Base-by-base conservation (phyloP, 2,113 vertebrate genomes). In the Myanophis thanlyinensis region DNA sequence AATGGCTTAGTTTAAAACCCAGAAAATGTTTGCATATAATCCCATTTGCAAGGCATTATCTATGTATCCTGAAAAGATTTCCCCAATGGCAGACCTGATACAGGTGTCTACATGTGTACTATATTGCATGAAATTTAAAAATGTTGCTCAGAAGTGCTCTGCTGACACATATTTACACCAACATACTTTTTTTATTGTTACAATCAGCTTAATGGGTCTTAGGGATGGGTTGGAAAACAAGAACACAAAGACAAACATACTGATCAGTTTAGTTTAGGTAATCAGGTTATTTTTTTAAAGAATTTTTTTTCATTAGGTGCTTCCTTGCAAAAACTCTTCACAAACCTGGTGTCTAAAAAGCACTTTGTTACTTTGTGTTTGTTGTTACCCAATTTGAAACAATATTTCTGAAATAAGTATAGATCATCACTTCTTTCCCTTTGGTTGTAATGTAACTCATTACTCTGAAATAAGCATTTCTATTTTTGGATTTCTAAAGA, bases 401-500 rank as follows among this genome's bases (percentile, higher is more conserved):
- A 93, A 5, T 27, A 92, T 94, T 91, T 40, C 18, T 87, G 13
- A 54, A 22, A 73, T n/a, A 9, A 27, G 5, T 73, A 67, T 44
- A 51, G 30, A 59, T 13, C 53, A 48, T 51, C 15, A 91, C 49
- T 86, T 91, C 85, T 54, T 87, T 27, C 20, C 47, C 91, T 51
- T 67, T 44, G 23, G 30, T 85, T 87, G 85, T 59, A 91, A 51
- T 91, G 44, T 67, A 94, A 95, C 62, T 51, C 47, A 2, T n/a
- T 87, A 40, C 53, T 87, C 11, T 49, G 44, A 30, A 86, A 23
- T 73, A 92, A 59, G 10, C n/a, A 35, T 35, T 9, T 49, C 25
- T 52, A 40, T 47, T 11, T 35, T 52, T 54, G 40, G 18, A 80
- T 88, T 20, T 80, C 20, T 73, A 73, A 88, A 25, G 10, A 52